Evolutionary conservation across 2,888 invertebrate species (phyloP).

Genomic region (Drosophila falleni): DNA sequence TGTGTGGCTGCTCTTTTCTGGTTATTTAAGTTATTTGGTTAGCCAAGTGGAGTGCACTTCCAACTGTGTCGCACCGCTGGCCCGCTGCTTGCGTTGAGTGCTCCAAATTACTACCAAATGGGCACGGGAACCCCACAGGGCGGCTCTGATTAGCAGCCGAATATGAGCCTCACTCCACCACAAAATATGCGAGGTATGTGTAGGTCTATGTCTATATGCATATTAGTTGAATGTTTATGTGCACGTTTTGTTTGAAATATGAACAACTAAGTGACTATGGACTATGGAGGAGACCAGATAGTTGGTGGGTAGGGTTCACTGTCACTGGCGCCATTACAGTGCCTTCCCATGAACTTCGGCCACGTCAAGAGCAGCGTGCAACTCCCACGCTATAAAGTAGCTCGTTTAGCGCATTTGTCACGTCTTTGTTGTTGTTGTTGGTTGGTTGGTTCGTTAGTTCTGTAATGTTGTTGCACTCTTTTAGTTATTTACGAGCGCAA

Average conservation of each 20-base stretch:
- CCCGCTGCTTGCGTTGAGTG: constrained; percentile 79
- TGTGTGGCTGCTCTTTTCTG: constrained; percentile 5
- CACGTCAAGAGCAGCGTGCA: constrained; percentile 46
- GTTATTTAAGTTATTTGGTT: constrained; percentile 19
- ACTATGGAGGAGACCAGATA: constrained; percentile 43
- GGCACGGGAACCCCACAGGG: constrained; percentile 50
- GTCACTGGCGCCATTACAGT: constrained; percentile 62
- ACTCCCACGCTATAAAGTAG: constrained; percentile 77
- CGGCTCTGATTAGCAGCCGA: constrained; percentile 64
- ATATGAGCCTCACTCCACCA: constrained; percentile 29
- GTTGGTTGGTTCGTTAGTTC: constrained; percentile 25
- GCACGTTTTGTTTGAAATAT: constrained; percentile 75
- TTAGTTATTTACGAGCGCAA: constrained; percentile 67
- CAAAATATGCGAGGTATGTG: neutral
- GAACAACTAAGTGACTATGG: constrained; percentile 69
- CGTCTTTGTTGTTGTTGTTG: constrained; percentile 64
- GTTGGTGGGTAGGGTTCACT: neutral
- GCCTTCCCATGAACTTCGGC: constrained; percentile 61
- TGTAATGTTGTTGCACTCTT: constrained; percentile 8
- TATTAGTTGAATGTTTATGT: constrained; percentile 68
- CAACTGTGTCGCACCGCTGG: constrained; percentile 73
- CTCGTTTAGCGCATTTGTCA: constrained; percentile 79
- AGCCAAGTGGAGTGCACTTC: constrained; percentile 55
- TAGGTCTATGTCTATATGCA: constrained; percentile 40
- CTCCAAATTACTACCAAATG: constrained; percentile 71